phyloP scores from a whole-genome alignment of 2,797 vertebrate species.

The Cottoperca gobio region DNA sequence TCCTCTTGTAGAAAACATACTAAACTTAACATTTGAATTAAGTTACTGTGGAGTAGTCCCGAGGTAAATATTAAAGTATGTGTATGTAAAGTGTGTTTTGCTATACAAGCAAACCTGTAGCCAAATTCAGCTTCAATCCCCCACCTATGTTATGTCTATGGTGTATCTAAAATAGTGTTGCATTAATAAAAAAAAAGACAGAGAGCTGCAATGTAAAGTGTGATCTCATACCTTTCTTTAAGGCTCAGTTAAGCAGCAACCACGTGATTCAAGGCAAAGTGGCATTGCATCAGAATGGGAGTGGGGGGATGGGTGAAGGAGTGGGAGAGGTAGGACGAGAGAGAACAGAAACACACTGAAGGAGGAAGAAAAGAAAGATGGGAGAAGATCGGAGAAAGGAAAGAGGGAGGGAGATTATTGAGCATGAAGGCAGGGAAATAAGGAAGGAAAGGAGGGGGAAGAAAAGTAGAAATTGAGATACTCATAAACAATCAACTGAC shows the following conservation, averaged over 20 bases:
- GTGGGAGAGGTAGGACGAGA: slow-evolving; percentile 25
- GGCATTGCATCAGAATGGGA: slow-evolving; percentile 35
- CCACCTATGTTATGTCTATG: not conserved
- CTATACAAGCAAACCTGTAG: not conserved
- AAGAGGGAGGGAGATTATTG: not conserved
- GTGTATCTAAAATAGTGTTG: slow-evolving; percentile 14
- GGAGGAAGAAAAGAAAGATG: not conserved
- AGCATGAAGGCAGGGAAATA: slow-evolving; percentile 1
- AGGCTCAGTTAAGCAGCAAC: slow-evolving; percentile 37
- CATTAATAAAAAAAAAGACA: slow-evolving; percentile 30
- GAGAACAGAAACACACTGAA: slow-evolving; percentile 17
- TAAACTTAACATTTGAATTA: not conserved
- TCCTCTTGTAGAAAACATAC: not conserved
- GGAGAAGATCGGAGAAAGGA: not conserved
- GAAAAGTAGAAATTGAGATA: slow-evolving; percentile 1
- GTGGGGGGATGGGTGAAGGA: slow-evolving; percentile 32
- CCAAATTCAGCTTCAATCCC: slow-evolving; percentile 2
- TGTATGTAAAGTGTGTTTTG: slow-evolving; percentile 1
- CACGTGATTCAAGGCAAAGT: slow-evolving; percentile 50
- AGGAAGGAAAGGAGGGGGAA: not conserved
- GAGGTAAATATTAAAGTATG: not conserved
- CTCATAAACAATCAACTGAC: not conserved
- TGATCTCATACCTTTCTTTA: slow-evolving; percentile 63
- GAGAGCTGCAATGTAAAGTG: slow-evolving; percentile 46
- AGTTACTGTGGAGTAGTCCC: not conserved